Evolutionary conservation across 2,797 vertebrate genomes (phyloP).

Genomic region (Chanos chanos): DNA sequence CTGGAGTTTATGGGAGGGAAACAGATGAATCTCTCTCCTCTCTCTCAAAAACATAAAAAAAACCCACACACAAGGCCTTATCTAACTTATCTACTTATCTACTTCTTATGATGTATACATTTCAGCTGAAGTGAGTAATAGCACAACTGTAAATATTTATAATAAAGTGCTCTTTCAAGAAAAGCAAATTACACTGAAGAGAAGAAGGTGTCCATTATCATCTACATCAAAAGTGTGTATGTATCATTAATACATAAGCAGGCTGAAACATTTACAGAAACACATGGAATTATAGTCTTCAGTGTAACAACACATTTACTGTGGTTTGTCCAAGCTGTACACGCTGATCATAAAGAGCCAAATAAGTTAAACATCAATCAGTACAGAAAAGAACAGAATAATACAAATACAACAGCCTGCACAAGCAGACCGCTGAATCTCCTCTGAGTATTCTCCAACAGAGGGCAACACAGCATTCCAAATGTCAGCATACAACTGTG

Average conservation of each 20-base stretch:
- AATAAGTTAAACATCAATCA: too few species aligned
- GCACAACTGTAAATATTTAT: slow-evolving; percentile 23
- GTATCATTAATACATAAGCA: too few species aligned
- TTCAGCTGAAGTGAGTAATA: slow-evolving; percentile 1
- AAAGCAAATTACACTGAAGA: not conserved
- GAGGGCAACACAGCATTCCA: slow-evolving; percentile 60
- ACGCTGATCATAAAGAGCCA: too few species aligned
- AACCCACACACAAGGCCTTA: slow-evolving; percentile 16
- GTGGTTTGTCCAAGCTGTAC: too few species aligned
- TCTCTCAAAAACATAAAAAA: slow-evolving; percentile 4
- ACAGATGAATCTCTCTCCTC: slow-evolving; percentile 16
- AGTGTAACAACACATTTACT: too few species aligned
- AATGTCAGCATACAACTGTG: not conserved
- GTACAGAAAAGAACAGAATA: too few species aligned
- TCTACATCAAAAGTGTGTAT: too few species aligned
- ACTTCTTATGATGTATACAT: slow-evolving; percentile 23
- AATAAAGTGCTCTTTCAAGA: slow-evolving; percentile 15
- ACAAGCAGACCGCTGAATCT: too few species aligned
- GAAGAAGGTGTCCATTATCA: too few species aligned
- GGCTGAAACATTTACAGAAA: too few species aligned
- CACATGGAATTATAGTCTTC: too few species aligned
- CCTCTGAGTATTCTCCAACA: slow-evolving; percentile 44
- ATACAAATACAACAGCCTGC: too few species aligned
- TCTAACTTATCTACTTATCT: slow-evolving; percentile 10
- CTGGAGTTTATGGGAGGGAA: slow-evolving; percentile 35